Conservation (phyloP, 2,797 vertebrate genomes). For the Anolis apletophallus region DNA sequence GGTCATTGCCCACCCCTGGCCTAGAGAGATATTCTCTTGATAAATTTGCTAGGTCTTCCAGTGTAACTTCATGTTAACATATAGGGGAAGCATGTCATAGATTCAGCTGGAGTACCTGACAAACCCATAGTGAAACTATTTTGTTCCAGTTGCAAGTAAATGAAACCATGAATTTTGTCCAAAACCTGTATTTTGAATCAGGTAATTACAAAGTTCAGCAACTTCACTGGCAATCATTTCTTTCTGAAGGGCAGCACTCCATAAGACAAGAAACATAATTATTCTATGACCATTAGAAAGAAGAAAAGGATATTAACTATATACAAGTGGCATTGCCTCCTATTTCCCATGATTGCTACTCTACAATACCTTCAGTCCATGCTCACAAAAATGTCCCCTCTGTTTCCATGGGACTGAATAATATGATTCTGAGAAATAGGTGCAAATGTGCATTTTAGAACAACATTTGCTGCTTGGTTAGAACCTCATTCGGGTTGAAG, state of each 20-base stretch:
- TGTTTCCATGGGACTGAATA: slow-evolving; percentile 40
- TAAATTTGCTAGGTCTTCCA: no score
- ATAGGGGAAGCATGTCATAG: no score
- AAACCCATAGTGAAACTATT: no score
- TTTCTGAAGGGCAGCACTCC: neutral
- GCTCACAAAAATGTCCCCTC: neutral
- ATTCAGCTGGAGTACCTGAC: no score
- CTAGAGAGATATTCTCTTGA: no score
- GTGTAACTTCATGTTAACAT: no score
- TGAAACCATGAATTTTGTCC: no score
- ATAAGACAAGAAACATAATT: neutral
- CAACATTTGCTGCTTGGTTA: slow-evolving; percentile 58
- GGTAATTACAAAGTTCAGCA: neutral
- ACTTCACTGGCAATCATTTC: neutral
- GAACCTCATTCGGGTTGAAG: neutral
- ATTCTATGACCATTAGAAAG: neutral
- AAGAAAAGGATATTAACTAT: neutral
- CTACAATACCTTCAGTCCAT: neutral
- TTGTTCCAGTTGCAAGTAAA: no score
- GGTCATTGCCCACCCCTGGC: no score
- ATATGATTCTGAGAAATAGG: slow-evolving; percentile 16
- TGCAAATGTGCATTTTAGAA: slow-evolving; percentile 25
- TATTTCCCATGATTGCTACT: neutral
- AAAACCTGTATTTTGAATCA: neutral
- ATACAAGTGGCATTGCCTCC: neutral